Base-by-base conservation (phyloP, 2,888 invertebrate species). In the Hirtodrosophila histrioides region DNA sequence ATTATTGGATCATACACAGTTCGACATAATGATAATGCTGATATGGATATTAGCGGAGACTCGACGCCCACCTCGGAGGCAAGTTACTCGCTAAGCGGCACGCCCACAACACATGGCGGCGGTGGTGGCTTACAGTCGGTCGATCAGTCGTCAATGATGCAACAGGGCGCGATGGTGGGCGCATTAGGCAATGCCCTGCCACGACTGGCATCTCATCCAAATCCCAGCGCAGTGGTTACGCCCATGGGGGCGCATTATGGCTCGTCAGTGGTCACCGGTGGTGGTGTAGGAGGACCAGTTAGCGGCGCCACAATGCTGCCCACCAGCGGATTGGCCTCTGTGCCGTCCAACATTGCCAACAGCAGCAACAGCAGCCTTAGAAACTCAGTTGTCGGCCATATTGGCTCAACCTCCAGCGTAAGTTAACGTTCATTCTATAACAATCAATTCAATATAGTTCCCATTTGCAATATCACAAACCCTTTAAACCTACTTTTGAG, bases 41-140 rank as follows among this genome's bases (percentile, higher is more conserved):
- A 98, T 89, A 97, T 98, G 97, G 98, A 98, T 89, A 97, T 98
- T 89, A 98, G 97, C 64, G 96, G 96, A 80, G 95, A 96, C 89
- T 97, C 97, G 90, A 97, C 97, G 69, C 97, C 97, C 37, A 95
- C 96, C 60, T 96, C 96, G 27, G 97, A 97, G 92, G 94, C 95
- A 73, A 95, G 95, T 65, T 95, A 95, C 82, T 91, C 92, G 51
- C 71, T 92, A 56, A 91, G 91, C 69, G 91, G 92, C 58, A 92
- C 92, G 63, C 92, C 92, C 50, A 90, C 86, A 36, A 86, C 91
- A 64, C 90, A 89, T 57, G 86, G 88, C 56, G 69, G 75, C 39
- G 54, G 64, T 31, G 75, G 75, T 29, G 66, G 67, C 17, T 11
- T 51, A n/a, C 74, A 75, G 62, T 58, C 67, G 9, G 62, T 39